A percentile compares a stretch with the other conserved stretches of the same genome.
phyloP scores from a whole-genome alignment of 2,113 vertebrate species.

The Lepus timidus region DNA sequence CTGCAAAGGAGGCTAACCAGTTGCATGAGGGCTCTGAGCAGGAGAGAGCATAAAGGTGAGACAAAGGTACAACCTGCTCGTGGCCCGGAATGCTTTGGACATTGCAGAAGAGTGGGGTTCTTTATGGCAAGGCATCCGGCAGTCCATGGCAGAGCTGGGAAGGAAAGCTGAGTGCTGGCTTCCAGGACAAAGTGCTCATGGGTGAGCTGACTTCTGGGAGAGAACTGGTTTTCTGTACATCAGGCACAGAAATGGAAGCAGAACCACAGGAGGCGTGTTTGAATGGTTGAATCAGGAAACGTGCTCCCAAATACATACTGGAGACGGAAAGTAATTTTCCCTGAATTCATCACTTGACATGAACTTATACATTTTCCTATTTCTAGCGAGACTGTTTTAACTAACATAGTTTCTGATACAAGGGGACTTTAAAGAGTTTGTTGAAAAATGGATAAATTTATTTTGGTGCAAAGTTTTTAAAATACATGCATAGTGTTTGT shows the following conservation, averaged over 20 bases:
- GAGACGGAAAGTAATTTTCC: background rate
- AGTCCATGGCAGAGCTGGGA: background rate
- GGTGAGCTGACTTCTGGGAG: background rate
- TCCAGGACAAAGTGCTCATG: background rate
- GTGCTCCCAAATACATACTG: background rate
- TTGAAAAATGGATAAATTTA: too few relatives aligned
- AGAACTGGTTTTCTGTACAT: background rate
- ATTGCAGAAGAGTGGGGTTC: background rate
- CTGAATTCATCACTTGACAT: background rate
- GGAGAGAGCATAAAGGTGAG: background rate
- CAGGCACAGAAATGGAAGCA: background rate
- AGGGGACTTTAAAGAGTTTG: too few relatives aligned
- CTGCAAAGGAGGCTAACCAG: background rate
- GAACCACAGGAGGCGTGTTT: background rate
- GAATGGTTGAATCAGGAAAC: background rate
- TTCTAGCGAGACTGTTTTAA: constrained; percentile 8
- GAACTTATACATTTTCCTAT: background rate
- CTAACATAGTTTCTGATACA: background rate
- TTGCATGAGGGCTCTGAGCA: background rate
- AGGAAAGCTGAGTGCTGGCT: background rate
- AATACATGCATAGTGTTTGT: too few relatives aligned
- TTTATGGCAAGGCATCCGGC: background rate
- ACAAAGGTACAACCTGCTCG: background rate
- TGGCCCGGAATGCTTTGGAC: background rate
- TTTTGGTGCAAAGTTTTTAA: too few relatives aligned